Evolutionary conservation across 1,140 invertebrate genomes (phyloP).

Genomic region (Mya arenaria): DNA sequence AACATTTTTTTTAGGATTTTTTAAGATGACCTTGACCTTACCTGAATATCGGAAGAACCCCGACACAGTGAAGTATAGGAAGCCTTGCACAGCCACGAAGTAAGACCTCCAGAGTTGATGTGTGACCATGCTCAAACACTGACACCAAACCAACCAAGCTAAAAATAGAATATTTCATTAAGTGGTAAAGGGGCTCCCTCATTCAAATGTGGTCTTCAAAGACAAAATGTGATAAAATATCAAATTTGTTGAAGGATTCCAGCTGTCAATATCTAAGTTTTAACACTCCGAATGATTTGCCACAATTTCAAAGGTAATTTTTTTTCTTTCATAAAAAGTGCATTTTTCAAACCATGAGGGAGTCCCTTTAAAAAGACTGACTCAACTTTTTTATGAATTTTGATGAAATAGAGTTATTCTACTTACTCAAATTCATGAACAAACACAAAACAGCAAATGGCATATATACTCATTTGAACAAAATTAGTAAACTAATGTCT

Average conservation of each 20-base stretch:
- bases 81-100: conserved; percentile 60
- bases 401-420: too few species aligned
- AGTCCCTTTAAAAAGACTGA: too few species aligned
- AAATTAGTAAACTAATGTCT: background rate
- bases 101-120: conserved; percentile 57
- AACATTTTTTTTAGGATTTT: background rate
- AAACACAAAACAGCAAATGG: too few species aligned
- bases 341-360: too few species aligned
- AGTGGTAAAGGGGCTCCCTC: background rate
- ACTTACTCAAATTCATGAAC: too few species aligned
- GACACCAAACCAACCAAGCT: conserved; percentile 57
- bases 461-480: too few species aligned
- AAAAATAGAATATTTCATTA: background rate
- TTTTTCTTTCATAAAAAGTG: background rate
- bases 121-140: conserved; percentile 62
- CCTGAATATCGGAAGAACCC: conserved; percentile 61
- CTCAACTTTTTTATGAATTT: too few species aligned
- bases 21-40: background rate
- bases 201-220: background rate
- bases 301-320: background rate
- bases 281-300: background rate
- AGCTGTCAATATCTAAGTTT: background rate
- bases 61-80: conserved; percentile 57
- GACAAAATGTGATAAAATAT: background rate
- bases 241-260: too few species aligned